These are phyloP conservation scores for Mythimna impura DNA, from an alignment of 2,888 invertebrate genomes.

Conservation along the genomic window DNA sequence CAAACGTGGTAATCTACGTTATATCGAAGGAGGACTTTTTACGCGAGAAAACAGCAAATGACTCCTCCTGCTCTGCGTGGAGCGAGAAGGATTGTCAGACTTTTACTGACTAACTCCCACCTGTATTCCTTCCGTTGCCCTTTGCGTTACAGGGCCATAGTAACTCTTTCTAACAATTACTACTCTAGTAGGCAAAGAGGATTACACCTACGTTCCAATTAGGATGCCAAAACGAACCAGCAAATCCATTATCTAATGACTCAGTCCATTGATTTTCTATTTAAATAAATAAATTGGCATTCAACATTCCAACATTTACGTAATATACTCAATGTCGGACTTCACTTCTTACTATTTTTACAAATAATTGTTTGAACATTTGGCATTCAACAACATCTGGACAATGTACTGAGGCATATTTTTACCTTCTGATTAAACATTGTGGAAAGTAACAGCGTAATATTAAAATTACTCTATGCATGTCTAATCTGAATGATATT, in stretches of 20 bases:
- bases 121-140: too few species aligned
- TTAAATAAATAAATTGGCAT: constrained; percentile 33
- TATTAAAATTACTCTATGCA: too few species aligned
- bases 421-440: constrained; percentile 4
- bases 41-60: too few species aligned
- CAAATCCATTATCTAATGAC: constrained; percentile 38
- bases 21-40: too few species aligned
- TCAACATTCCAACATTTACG: constrained; percentile 21
- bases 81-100: too few species aligned
- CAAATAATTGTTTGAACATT: constrained; percentile 26
- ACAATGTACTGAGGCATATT: constrained; percentile 27
- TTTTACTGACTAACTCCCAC: too few species aligned
- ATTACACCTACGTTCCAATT: constrained; percentile 1
- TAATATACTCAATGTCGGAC: constrained; percentile 17
- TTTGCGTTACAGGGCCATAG: too few species aligned
- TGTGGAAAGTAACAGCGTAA: too few species aligned
- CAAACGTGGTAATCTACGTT: too few species aligned
- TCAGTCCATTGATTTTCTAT: constrained; percentile 33
- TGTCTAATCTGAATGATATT: not conserved
- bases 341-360: constrained; percentile 32
- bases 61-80: too few species aligned
- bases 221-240: not conserved
- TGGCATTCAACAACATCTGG: constrained; percentile 32
- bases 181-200: not conserved
- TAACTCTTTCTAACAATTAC: too few species aligned